Evolutionary conservation across 2,797 vertebrate species (phyloP), one percentile per base, ranked within the genome.

Genomic region (Labeo calbasu): DNA sequence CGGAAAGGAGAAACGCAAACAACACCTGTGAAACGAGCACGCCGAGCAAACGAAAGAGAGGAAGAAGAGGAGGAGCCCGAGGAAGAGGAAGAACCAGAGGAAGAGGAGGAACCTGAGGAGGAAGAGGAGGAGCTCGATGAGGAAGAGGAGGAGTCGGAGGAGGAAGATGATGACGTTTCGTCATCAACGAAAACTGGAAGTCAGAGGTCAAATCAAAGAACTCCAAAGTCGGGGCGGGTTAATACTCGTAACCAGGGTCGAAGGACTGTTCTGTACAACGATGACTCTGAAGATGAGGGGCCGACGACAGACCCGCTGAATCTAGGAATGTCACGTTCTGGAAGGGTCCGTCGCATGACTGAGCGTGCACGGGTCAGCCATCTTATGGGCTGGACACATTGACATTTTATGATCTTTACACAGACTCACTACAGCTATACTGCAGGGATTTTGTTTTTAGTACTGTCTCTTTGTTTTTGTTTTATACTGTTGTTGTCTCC

Each of bases 351-450:
- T 48, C 97, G 97, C 88, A 99, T 99, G 98, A 99, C 98, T 10
- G 98, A 99, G 93, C 98, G 98, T 91, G 98, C 98, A 90, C 96
- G 97, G 86, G 97, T 99, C 93, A 99, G 98, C 93, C 98, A 99
- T 93, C 96, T 99, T 66, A 99, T 99, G 97, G 98, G 98, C 91
- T 99, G 98, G 98, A 95, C 97, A 90, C 97, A 98, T 92, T 99
- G 95, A 36, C 43, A 23, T 78, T 75, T 71, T 81, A 63, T 61
- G 81, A 73, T 81, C 82, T 78, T 73, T 63, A 77, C 88, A 90
- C 81, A 90, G 85, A 89, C 80, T 91, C 85, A 91, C 87, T 90
- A 88, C 89, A 89, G 89, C 88, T 88, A 93, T 93, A 96, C 96
- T 98, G 96, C 98, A 99, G 98, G 97, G 97, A 99, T 97, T 96